Base-by-base conservation (phyloP, 2,113 vertebrate species). In the Perccottus glenii region DNA sequence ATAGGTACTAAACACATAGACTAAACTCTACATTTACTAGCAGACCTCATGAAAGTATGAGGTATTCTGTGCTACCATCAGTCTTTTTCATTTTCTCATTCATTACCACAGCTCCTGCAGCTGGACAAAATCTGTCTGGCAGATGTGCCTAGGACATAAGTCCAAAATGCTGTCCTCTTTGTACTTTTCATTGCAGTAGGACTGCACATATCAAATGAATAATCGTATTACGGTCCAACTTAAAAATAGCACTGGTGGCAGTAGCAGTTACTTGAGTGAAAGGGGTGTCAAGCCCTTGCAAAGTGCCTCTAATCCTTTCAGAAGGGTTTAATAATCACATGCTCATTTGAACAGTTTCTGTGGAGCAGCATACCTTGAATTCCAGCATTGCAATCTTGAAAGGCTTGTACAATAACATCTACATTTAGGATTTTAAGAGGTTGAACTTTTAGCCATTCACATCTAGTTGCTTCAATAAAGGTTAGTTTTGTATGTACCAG, bases 121-220 rank as follows among this genome's bases (percentile, higher is more conserved):
- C 80, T 87, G 81, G 72, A 77, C 84, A 73, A 86, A 93, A 92
- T 87, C 89, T 93, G 92, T 85, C 75, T 64, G 83, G 84, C 91
- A 93, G 92, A 93, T 92, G 91, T 89, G 48, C 78, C 42, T 2
- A 60, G 48, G 76, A 91, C 82, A 52, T 68, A 48, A 73, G 72
- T 88, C 83, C 77, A 93, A 88, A 87, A 64, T 55, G 44, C 63
- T 84, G 78, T 88, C 76, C 73, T 83, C 70, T 90, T 85, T 88
- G 85, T 87, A 89, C 89, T 91, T 88, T 85, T 86, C 77, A 84
- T 83, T 87, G 88, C 73, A 72, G 60, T 70, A 69, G 56, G 73
- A 77, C 65, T 61, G 70, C 77, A 70, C 70, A 77, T 35, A 38
- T 70, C 84, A 64, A 67, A 74, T 81, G 76, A 67, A 77, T 77